Percentiles rank a stretch among this genome's conserved stretches.
Evolutionary conservation across 2,113 vertebrate species (phyloP).

Genomic region (Petroica traversi): DNA sequence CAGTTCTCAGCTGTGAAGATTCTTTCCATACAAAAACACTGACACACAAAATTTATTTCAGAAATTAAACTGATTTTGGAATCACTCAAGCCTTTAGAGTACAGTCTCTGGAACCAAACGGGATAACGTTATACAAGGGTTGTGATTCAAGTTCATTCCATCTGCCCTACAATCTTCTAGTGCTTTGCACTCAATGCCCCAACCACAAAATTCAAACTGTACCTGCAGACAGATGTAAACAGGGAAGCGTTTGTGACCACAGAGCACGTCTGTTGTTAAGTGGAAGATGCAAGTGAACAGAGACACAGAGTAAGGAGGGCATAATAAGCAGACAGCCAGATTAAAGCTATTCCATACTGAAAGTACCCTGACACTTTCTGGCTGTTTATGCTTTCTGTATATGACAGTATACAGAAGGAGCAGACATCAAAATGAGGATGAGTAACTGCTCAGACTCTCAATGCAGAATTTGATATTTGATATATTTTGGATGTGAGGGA

Average conservation of each 20-base stretch:
- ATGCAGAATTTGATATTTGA: not conserved
- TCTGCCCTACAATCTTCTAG: not conserved
- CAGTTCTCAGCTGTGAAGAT: not conserved
- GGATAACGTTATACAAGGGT: not conserved
- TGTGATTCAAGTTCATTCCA: not conserved
- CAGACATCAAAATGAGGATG: rapidly evolving
- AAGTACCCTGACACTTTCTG: not conserved
- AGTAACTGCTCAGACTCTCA: not conserved
- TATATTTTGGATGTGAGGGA: not conserved
- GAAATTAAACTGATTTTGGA: not conserved
- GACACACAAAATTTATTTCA: not conserved
- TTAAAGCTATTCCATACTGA: not conserved
- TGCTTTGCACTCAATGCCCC: not conserved
- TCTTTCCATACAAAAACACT: not conserved
- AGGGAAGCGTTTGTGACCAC: not conserved
- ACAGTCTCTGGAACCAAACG: not conserved
- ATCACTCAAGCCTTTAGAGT: not conserved
- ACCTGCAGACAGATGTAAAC: not conserved
- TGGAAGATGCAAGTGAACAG: not conserved
- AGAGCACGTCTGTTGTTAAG: not conserved
- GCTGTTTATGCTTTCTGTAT: not conserved
- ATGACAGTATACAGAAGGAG: not conserved
- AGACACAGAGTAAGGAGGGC: not conserved
- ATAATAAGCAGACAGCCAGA: not conserved
- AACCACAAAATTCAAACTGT: not conserved